Evolutionary conservation across 2,797 vertebrate genomes (phyloP).

Genomic region (Balearica regulorum): DNA sequence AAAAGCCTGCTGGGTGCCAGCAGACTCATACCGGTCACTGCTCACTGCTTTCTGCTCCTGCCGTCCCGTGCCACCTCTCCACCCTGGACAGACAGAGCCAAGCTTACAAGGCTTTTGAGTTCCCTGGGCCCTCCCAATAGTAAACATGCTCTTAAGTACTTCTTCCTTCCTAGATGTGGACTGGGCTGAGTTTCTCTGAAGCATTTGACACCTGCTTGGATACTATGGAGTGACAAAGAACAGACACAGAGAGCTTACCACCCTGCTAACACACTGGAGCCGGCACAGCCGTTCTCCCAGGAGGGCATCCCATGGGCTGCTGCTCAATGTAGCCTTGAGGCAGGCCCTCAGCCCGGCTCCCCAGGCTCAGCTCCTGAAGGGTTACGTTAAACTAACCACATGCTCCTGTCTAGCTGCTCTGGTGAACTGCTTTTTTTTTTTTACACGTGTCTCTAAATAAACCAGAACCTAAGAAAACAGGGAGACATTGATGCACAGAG

Average conservation of each 20-base stretch:
- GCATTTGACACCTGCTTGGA: neutral
- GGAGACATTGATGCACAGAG: neutral
- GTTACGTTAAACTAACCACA: neutral
- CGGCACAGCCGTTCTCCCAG: neutral
- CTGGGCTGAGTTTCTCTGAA: neutral
- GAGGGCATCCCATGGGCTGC: neutral
- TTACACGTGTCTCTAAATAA: neutral
- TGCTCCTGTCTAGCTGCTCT: neutral
- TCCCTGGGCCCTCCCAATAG: neutral
- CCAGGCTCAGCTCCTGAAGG: neutral
- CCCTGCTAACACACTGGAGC: neutral
- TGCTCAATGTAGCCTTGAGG: neutral
- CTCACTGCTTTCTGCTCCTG: neutral
- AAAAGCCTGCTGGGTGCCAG: neutral
- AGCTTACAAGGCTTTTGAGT: neutral
- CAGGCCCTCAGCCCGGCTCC: neutral
- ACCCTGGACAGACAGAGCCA: neutral
- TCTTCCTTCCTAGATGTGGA: neutral
- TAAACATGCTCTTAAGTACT: neutral
- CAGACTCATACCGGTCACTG: rapidly evolving
- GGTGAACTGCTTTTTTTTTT: neutral
- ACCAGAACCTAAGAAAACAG: neutral
- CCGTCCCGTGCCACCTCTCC: neutral
- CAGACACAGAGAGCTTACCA: neutral
- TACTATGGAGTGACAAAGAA: neutral